Evolutionary conservation across 2,888 invertebrate genomes (phyloP).

Genomic region (Meteorus colon): DNA sequence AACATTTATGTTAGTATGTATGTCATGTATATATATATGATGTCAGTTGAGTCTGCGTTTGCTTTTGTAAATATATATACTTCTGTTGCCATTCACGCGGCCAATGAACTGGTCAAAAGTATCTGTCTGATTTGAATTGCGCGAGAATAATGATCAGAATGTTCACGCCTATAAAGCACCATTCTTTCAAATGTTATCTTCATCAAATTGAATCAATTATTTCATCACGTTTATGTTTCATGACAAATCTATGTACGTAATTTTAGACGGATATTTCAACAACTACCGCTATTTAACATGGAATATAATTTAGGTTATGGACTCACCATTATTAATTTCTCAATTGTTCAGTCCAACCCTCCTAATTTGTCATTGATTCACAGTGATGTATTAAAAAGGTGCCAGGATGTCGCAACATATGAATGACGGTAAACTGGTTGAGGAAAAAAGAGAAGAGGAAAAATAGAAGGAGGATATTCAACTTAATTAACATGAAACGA

Average conservation of each 20-base stretch:
- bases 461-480: conserved; percentile 4
- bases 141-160: background rate
- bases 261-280: too few relatives aligned
- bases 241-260: background rate
- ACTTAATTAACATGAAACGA: conserved; percentile 16
- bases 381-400: background rate
- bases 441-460: background rate
- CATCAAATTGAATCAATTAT: conserved; percentile 11
- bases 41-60: conserved; percentile 6
- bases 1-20: conserved; percentile 20
- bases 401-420: conserved; percentile 5
- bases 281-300: too few relatives aligned
- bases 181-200: conserved; percentile 10
- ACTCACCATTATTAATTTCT: background rate
- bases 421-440: conserved; percentile 1
- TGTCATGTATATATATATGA: conserved; percentile 18
- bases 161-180: background rate
- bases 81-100: conserved; percentile 17
- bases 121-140: conserved; percentile 35
- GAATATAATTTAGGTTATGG: too few relatives aligned
- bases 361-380: conserved; percentile 4
- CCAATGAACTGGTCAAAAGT: conserved; percentile 47
- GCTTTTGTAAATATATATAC: too few relatives aligned
- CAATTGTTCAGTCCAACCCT: background rate
- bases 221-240: background rate